These are phyloP conservation scores for Horisme vitalbata DNA, from an alignment of 2,888 invertebrate genomes.

Conservation along the genomic window DNA sequence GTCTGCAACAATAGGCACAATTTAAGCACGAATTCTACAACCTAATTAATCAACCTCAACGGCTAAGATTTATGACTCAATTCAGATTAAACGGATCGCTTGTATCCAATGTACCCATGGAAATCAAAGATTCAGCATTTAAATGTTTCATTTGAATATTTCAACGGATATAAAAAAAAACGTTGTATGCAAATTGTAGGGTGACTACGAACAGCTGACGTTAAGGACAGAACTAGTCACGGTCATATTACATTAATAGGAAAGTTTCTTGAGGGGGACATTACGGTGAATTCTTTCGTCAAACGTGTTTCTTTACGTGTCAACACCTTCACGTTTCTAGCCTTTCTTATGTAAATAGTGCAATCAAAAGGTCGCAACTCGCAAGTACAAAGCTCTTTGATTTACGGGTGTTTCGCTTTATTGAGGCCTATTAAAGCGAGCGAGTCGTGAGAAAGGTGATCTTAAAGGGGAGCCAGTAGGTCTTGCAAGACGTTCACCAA, in stretches of 20 bases:
- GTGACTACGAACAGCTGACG: slow-evolving; percentile 54
- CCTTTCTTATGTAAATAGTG: slow-evolving; percentile 74
- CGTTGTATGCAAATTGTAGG: slow-evolving; percentile 41
- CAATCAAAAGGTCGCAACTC: slow-evolving; percentile 69
- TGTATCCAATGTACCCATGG: slow-evolving; percentile 5
- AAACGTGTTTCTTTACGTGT: slow-evolving; percentile 72
- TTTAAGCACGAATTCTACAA: slow-evolving; percentile 32
- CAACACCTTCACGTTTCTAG: slow-evolving; percentile 79
- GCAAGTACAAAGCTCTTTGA: slow-evolving; percentile 70
- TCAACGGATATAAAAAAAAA: slow-evolving; percentile 35
- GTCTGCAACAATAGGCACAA: slow-evolving; percentile 82
- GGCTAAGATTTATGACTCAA: slow-evolving; percentile 46
- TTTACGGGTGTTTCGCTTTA: slow-evolving; percentile 74
- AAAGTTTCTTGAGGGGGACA: slow-evolving; percentile 38
- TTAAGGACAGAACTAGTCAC: slow-evolving; percentile 53
- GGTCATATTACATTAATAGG: slow-evolving; percentile 50
- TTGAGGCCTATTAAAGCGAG: slow-evolving; percentile 71
- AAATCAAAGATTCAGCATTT: slow-evolving; percentile 39
- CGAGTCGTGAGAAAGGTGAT: slow-evolving; percentile 75
- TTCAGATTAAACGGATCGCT: slow-evolving; percentile 31
- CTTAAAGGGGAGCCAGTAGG: slow-evolving; percentile 53
- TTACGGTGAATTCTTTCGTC: slow-evolving; percentile 36
- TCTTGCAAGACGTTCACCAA: slow-evolving; percentile 58
- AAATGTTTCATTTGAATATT: slow-evolving; percentile 32
- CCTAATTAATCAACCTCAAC: slow-evolving; percentile 19